phyloP scores from a whole-genome alignment of 1,140 invertebrate species.

The Bathynomus jamesi region DNA sequence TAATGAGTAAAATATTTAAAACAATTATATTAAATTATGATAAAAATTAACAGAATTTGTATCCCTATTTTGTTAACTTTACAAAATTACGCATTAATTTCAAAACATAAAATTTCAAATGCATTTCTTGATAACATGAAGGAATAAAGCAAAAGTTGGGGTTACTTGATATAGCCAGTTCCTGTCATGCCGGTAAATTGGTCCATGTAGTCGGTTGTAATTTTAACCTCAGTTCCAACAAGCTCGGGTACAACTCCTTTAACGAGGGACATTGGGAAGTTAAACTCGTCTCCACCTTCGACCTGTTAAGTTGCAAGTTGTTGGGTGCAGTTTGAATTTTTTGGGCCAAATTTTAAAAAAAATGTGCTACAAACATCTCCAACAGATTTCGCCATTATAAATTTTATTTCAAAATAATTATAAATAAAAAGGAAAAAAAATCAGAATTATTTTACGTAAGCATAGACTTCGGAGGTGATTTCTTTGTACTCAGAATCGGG shows the following conservation, averaged over 20 bases:
- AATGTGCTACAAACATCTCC: too few species aligned
- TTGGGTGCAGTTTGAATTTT: too few species aligned
- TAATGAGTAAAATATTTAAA: background rate
- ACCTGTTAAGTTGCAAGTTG: conserved; percentile 25
- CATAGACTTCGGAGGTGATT: background rate
- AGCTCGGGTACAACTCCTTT: conserved; percentile 28
- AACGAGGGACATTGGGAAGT: conserved; percentile 32
- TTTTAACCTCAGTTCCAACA: background rate
- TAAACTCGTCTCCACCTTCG: conserved; percentile 37
- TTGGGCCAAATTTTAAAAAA: too few species aligned
- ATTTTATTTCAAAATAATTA: too few species aligned
- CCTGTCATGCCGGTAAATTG: background rate
- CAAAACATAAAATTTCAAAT: too few species aligned
- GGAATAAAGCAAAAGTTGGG: too few species aligned
- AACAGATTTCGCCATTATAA: too few species aligned
- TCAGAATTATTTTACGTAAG: background rate
- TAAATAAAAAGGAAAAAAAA: too few species aligned
- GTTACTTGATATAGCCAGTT: background rate
- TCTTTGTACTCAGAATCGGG: background rate
- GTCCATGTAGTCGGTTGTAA: background rate
- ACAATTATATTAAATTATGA: background rate
- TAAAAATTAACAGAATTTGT: background rate
- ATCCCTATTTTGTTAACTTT: too few species aligned
- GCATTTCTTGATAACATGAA: too few species aligned
- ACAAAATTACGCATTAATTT: too few species aligned